Evolutionary conservation across 2,797 vertebrate genomes (phyloP).

Genomic region (Anableps anableps): DNA sequence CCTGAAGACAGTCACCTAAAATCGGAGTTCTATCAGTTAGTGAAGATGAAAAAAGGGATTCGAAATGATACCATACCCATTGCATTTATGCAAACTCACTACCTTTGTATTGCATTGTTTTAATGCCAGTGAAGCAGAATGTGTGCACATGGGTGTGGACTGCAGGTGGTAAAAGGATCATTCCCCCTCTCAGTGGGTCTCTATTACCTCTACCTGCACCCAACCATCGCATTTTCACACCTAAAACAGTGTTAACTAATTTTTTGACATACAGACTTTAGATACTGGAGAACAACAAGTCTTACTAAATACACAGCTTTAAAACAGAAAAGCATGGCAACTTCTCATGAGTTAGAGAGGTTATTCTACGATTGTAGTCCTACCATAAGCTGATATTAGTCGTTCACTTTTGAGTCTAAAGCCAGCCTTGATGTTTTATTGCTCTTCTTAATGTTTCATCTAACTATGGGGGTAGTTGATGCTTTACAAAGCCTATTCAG

Average conservation of each 20-base stretch:
- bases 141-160: background rate
- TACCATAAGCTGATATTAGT: background rate
- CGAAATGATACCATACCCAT: background rate
- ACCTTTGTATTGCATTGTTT: conserved; percentile 4
- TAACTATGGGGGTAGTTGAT: conserved; percentile 2
- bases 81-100: background rate
- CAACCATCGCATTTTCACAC: conserved; percentile 30
- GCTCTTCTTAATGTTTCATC: background rate
- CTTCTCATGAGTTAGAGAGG: background rate
- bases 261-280: background rate
- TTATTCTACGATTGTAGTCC: background rate
- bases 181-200: conserved; percentile 57
- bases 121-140: background rate
- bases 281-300: background rate
- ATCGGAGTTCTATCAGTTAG: background rate
- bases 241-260: conserved; percentile 7
- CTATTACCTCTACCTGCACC: conserved; percentile 23
- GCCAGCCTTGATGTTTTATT: background rate
- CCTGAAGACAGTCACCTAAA: background rate
- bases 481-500: conserved; percentile 54
- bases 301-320: background rate
- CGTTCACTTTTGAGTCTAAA: background rate
- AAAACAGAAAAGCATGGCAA: background rate
- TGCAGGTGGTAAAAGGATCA: conserved; percentile 48
- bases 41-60: background rate